Evolutionary conservation across 2,888 invertebrate species (phyloP).

Genomic region (Drosophila flavopinicola): DNA sequence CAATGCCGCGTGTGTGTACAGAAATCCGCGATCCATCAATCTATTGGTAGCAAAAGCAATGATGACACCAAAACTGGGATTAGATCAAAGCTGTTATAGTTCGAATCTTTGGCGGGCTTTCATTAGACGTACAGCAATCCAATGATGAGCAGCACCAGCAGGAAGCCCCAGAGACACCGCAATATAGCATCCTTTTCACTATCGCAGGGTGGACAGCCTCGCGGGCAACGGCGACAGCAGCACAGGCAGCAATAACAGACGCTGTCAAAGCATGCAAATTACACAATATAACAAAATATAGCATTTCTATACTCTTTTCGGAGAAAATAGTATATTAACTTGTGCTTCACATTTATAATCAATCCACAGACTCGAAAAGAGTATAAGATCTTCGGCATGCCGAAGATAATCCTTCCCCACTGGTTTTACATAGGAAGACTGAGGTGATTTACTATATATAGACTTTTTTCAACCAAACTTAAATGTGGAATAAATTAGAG

Average conservation of each 20-base stretch:
- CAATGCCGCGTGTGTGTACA: conserved; percentile 87
- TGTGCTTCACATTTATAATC: too few relatives aligned
- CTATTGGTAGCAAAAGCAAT: conserved; percentile 96
- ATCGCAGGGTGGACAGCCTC: conserved; percentile 91
- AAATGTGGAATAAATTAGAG: too few relatives aligned
- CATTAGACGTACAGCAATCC: conserved; percentile 81
- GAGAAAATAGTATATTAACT: too few relatives aligned
- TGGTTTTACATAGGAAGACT: too few relatives aligned
- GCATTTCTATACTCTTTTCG: too few relatives aligned
- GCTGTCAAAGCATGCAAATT: conserved; percentile 52
- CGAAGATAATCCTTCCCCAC: too few relatives aligned
- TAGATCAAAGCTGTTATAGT: neutral
- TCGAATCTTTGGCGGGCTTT: accelerated
- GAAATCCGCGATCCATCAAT: conserved; percentile 90
- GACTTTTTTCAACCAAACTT: too few relatives aligned
- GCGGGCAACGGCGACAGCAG: conserved; percentile 91
- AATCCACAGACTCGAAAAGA: too few relatives aligned
- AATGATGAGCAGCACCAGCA: conserved; percentile 91
- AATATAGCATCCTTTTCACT: conserved; percentile 93
- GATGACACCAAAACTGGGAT: conserved; percentile 92
- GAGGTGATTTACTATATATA: too few relatives aligned
- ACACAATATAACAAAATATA: too few relatives aligned
- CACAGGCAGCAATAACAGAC: conserved; percentile 88
- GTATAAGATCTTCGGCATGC: too few relatives aligned
- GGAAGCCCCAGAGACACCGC: conserved; percentile 90